Evolutionary conservation across 1,140 invertebrate genomes (phyloP).

Genomic region (Arctopsyche grandis): DNA sequence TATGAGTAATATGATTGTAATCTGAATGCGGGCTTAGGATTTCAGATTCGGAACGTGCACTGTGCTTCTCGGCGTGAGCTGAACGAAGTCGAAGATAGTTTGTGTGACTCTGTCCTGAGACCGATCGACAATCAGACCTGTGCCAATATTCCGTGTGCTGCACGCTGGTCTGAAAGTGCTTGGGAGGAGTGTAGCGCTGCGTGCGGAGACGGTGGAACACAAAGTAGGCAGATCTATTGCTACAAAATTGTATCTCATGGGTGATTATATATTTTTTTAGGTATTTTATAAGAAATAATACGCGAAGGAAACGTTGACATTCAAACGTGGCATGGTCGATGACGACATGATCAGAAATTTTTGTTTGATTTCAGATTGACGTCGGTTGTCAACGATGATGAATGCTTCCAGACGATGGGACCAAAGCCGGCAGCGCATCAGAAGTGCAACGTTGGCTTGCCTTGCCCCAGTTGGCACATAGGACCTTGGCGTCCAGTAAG

Average conservation of each 20-base stretch:
- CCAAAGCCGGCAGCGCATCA: slow-evolving; percentile 76
- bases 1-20: background rate
- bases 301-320: slow-evolving; percentile 2
- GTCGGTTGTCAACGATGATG: slow-evolving; percentile 76
- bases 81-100: slow-evolving; percentile 73
- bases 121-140: slow-evolving; percentile 78
- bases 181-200: slow-evolving; percentile 87
- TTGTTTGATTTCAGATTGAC: slow-evolving; percentile 64
- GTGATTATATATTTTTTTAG: slow-evolving; percentile 57
- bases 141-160: slow-evolving; percentile 80
- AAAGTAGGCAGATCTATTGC: slow-evolving; percentile 79
- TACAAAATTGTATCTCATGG: slow-evolving; percentile 75
- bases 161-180: slow-evolving; percentile 81
- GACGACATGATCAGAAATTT: background rate
- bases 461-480: slow-evolving; percentile 85
- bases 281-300: slow-evolving; percentile 25
- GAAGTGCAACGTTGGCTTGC: slow-evolving; percentile 78
- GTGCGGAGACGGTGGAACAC: slow-evolving; percentile 80
- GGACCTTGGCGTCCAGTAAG: slow-evolving; percentile 88
- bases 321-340: background rate
- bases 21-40: slow-evolving; percentile 65
- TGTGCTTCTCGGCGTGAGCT: slow-evolving; percentile 77
- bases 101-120: slow-evolving; percentile 81
- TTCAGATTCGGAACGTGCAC: slow-evolving; percentile 76
- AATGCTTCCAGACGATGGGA: slow-evolving; percentile 75